Evolutionary conservation across 2,888 invertebrate species (phyloP).

Genomic region (Caenorhabditis sp.): DNA sequence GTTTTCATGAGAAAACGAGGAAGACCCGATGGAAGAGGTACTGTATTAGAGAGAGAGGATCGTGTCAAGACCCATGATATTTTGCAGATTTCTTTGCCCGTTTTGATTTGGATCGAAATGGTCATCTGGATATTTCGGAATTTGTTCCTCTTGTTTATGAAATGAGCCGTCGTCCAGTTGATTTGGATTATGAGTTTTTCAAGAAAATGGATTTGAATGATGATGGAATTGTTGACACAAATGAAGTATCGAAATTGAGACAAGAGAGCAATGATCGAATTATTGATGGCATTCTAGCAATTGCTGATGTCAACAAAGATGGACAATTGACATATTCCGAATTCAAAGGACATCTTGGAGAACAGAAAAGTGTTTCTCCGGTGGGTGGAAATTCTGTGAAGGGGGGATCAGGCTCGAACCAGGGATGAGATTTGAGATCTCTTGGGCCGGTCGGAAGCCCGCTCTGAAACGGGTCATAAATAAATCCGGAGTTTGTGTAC

Average conservation of each 20-base stretch:
- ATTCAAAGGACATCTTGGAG: conserved; percentile 49
- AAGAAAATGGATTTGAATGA: conserved; percentile 60
- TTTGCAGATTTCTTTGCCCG: conserved; percentile 48
- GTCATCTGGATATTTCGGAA: conserved; percentile 56
- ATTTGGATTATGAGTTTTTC: conserved; percentile 60
- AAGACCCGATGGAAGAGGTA: conserved; percentile 30
- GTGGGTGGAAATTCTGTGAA: too few relatives aligned
- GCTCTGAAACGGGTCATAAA: too few relatives aligned
- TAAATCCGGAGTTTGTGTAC: too few relatives aligned
- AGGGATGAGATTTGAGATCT: too few relatives aligned
- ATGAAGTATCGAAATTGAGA: conserved; percentile 30
- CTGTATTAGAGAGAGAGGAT: not conserved
- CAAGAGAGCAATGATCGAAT: conserved; percentile 49
- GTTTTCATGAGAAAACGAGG: conserved; percentile 32
- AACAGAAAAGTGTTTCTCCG: conserved; percentile 30
- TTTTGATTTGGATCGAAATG: conserved; percentile 56
- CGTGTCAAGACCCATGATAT: not conserved
- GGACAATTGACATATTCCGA: conserved; percentile 57
- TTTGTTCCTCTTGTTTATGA: conserved; percentile 67
- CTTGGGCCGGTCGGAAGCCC: too few relatives aligned
- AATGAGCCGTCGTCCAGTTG: conserved; percentile 54
- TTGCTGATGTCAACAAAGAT: conserved; percentile 63
- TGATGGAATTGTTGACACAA: conserved; percentile 50
- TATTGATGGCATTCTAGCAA: conserved; percentile 60
- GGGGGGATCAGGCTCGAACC: too few relatives aligned